Evolutionary conservation across 2,797 vertebrate species (phyloP).

Genomic region (Myripristis murdjan): DNA sequence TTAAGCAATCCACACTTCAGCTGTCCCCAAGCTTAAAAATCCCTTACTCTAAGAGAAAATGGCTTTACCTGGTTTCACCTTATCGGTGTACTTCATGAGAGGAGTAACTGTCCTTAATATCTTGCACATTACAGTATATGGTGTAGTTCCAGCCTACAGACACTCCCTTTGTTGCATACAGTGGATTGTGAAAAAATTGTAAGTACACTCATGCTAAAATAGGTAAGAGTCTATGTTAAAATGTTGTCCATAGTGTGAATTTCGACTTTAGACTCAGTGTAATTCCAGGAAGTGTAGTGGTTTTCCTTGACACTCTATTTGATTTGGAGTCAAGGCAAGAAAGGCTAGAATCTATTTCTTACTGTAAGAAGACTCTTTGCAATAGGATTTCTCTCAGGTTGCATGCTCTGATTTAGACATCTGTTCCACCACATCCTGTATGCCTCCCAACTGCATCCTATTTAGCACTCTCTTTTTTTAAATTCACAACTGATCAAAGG

Average conservation of each 20-base stretch:
- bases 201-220: not conserved
- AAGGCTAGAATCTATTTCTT: conserved; percentile 18
- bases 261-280: not conserved
- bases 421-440: conserved; percentile 27
- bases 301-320: conserved; percentile 17
- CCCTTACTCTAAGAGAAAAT: too few species aligned
- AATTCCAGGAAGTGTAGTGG: conserved; percentile 28
- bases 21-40: not conserved
- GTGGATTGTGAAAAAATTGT: not conserved
- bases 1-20: not conserved
- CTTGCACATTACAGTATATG: not conserved
- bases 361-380: conserved; percentile 27
- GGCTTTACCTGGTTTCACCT: too few species aligned
- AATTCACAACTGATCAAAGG: conserved; percentile 14
- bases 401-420: conserved; percentile 16
- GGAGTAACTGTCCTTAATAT: too few species aligned
- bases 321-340: not conserved
- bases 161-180: not conserved
- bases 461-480: conserved; percentile 18
- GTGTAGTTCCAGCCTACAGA: not conserved
- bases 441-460: conserved; percentile 20
- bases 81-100: too few species aligned
- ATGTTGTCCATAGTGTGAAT: not conserved
- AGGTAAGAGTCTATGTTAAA: not conserved
- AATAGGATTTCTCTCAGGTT: conserved; percentile 36